Evolutionary conservation across 2,797 vertebrate genomes (phyloP), one percentile per base, ranked within the genome.

Genomic region (Rhadinocentrus ornatus): DNA sequence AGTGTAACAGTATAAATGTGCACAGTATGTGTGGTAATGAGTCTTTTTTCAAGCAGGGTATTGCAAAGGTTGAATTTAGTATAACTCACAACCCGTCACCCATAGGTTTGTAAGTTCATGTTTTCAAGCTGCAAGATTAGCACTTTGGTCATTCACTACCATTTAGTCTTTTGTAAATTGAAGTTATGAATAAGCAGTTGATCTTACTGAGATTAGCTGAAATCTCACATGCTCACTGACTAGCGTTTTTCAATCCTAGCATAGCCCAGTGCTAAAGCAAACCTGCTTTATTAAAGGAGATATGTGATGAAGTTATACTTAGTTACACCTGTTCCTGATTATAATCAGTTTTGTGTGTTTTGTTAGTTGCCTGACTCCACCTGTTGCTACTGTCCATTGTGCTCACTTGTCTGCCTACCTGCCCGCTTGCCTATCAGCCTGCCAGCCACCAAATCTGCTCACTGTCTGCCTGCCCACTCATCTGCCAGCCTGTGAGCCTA

Each of bases 1-100:
- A 56, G 2, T 39, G 11, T 79, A 65, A 60, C 20, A 35, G 41
- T 20, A 41, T 46, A 50, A 62, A 63, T n/a, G 27, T 53, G 35
- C 50, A 60, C 34, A 31, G 20, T 41, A 69, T 39, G 27, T 18
- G 11, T 59, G 35, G 20, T 39, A 63, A 53, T 27, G 24, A 32
- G 1, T 11, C 4, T 29, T 32, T n/a, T 35, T 41, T 53, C 18
- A 69, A 52, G 52, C 16, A 69, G 62, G 20, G 6, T 6, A 66
- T 22, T 50, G 15, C 22, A 35, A 20, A 44, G 18, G 18, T 18
- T 18, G 26, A 34, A 58, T 58, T 58, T 48, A 34, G 24, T 16
- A n/a, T 11, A 35, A 27, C 48, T 69, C 37, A 59, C 24, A 58
- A 18, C 32, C 2, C 24, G 34, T 59, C 32, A 31, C 8, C 9